Evolutionary conservation across 2,888 invertebrate genomes (phyloP).

Genomic region (Coelinius sp.): DNA sequence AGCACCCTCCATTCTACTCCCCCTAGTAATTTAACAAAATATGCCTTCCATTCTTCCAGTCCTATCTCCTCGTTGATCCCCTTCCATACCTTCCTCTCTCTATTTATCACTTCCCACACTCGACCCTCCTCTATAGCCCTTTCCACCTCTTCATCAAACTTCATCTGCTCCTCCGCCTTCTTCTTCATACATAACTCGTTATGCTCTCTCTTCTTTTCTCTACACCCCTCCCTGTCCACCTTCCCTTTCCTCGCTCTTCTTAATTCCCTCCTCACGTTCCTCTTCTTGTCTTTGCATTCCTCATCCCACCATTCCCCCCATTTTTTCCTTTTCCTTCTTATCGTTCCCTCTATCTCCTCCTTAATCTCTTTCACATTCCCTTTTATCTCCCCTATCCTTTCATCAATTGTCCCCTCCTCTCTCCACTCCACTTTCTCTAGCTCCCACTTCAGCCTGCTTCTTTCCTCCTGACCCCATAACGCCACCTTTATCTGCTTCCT

Average conservation of each 20-base stretch:
- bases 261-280: too few relatives aligned
- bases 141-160: background rate
- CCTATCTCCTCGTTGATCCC: constrained; percentile 6
- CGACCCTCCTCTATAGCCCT: background rate
- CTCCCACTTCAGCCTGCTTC: background rate
- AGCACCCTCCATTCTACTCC: background rate
- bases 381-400: background rate
- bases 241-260: background rate
- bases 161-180: background rate
- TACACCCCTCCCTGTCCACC: background rate
- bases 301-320: background rate
- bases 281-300: background rate
- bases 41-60: background rate
- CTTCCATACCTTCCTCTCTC: background rate
- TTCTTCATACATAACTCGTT: background rate
- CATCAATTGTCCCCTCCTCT: background rate
- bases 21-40: background rate
- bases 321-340: background rate
- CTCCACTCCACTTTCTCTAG: background rate
- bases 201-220: background rate
- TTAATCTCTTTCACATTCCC: background rate
- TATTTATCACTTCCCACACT: background rate
- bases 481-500: background rate
- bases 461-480: background rate
- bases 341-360: background rate